Base-by-base conservation (phyloP, 1,140 invertebrate genomes). In the Drosophila nigrodunni region DNA sequence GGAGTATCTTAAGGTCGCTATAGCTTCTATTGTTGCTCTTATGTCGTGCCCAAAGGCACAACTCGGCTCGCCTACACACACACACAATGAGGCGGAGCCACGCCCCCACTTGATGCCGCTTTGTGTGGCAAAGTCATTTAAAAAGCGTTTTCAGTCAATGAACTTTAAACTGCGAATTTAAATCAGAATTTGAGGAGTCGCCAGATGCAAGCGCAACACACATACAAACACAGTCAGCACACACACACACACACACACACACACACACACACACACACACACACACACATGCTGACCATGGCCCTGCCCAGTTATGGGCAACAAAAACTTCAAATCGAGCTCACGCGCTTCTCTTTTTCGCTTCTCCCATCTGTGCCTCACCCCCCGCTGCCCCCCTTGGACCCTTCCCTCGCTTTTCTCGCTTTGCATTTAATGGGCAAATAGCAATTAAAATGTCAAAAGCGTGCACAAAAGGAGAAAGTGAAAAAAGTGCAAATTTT, bases 381-480 rank as follows among this genome's bases (percentile, higher is more conserved):
- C 34, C 30, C 47, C n/a, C 1, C 21, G 13, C 49, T 8, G 1
- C 37, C 13, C 15, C 35, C 43, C n/a, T 43, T 66, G 55, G 77
- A 60, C n/a, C 21, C 39, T 59, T 65, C 15, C 61, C 15, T 21
- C 50, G 44, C 52, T 64, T 60, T 72, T 69, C 62, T 62, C 35
- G 55, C 55, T 71, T 54, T 61, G 74, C 75, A 74, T 52, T 77
- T 88, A 88, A 88, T 82, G 83, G 82, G 77, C 73, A 78, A 83
- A 88, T 83, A 88, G 85, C 83, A 88, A 88, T 88, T 88, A 88
- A 88, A 88, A 88, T 88, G 83, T 88, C 85, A 88, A 88, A 88
- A 88, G 83, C 83, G 83, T 88, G 83, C 83, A 88, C 83, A 88
- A 88, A 83, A 80, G 83, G 83, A 88, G 83, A 88, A 88, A 88